These are phyloP conservation scores for Paracyprichromis sp. DNA, from an alignment of 2,113 vertebrate genomes.

Conservation along the genomic window DNA sequence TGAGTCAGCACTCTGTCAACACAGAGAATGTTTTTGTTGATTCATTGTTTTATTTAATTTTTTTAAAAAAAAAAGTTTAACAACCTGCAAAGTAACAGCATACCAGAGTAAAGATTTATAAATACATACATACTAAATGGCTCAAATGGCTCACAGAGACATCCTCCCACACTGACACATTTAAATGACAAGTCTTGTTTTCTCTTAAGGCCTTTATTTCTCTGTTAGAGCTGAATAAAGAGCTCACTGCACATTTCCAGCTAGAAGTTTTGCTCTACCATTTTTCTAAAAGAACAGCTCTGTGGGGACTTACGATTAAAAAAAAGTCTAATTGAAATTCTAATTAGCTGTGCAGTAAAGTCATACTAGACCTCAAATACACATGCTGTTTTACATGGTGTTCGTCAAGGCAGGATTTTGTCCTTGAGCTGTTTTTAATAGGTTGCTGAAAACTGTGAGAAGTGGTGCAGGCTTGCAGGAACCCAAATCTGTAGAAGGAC, in stretches of 20 bases:
- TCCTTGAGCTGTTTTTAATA: constrained; percentile 36
- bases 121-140: neutral
- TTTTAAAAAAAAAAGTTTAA: rapidly evolving
- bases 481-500: neutral
- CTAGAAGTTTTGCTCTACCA: neutral
- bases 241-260: neutral
- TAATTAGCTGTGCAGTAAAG: constrained; percentile 30
- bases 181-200: neutral
- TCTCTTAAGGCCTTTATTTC: neutral
- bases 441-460: neutral
- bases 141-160: neutral
- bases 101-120: neutral
- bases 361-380: constrained; percentile 14
- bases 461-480: neutral
- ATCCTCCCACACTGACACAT: neutral
- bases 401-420: neutral
- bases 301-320: neutral
- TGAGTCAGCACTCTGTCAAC: constrained; percentile 25
- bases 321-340: constrained; percentile 34
- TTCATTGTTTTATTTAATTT: neutral
- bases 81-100: neutral
- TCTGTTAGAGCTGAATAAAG: neutral
- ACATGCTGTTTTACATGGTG: neutral
- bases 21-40: neutral
- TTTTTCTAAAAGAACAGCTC: neutral